A percentile compares a stretch with the other conserved stretches of the same genome.
Evolutionary conservation across 35 echinoderm and acorn worm genomes (phyloP).

Genomic region (Nesometra sesokonis): DNA sequence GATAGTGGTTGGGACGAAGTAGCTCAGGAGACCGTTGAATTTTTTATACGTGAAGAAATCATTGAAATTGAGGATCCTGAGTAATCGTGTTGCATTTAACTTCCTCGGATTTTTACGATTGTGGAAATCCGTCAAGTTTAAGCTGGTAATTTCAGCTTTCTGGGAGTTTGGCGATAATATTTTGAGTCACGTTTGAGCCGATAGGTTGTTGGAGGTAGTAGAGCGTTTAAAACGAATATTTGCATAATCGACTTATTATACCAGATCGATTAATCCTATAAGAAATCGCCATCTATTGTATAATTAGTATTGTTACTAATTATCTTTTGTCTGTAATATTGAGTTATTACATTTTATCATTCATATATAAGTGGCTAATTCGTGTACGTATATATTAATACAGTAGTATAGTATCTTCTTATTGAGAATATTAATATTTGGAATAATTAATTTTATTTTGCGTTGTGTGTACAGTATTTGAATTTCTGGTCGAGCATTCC

Average conservation of each 20-base stretch:
- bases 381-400: no score
- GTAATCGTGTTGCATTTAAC: not conserved
- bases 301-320: no score
- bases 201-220: not conserved
- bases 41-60: conserved; percentile 96
- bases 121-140: no score
- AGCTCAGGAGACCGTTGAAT: conserved; percentile 91
- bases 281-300: not conserved
- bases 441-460: no score
- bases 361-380: no score
- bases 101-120: not conserved
- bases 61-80: conserved; percentile 91
- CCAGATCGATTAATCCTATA: not conserved
- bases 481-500: no score
- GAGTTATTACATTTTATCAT: no score
- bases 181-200: not conserved
- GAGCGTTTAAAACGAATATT: no score
- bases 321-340: no score
- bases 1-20: conserved; percentile 50
- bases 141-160: not conserved
- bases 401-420: no score
- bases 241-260: not conserved
- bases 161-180: not conserved
- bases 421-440: no score
- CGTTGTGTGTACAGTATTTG: no score